A percentile compares a stretch with the other conserved stretches of the same genome.
phyloP scores from a whole-genome alignment of 2,888 invertebrate species.

The Adelphocoris suturalis region DNA sequence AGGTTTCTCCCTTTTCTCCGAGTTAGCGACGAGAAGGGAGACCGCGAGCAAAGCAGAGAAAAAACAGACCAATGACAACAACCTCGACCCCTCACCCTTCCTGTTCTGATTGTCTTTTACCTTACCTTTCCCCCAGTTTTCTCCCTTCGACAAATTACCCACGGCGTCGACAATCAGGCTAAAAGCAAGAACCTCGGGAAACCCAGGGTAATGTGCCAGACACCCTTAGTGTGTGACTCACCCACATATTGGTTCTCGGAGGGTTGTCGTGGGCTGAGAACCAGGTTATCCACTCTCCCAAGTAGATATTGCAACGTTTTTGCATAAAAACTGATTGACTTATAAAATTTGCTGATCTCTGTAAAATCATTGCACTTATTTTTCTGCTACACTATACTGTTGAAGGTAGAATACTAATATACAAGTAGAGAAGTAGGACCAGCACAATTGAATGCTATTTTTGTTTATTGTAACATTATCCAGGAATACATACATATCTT shows the following conservation, averaged over 20 bases:
- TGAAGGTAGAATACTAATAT: no score
- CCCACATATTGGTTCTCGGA: not conserved
- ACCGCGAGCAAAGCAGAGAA: not conserved
- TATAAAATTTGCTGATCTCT: no score
- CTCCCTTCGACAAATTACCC: constrained; percentile 16
- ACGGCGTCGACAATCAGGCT: not conserved
- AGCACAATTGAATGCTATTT: no score
- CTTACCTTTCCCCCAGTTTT: not conserved
- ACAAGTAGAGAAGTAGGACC: no score
- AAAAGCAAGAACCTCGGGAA: not conserved
- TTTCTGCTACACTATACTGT: no score
- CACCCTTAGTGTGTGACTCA: not conserved
- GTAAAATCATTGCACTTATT: no score
- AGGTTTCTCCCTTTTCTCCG: not conserved
- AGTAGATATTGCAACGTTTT: no score
- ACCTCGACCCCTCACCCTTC: not conserved
- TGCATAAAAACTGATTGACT: no score
- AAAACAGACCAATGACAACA: not conserved
- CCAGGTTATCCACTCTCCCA: not conserved
- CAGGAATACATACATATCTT: no score
- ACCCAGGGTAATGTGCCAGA: not conserved
- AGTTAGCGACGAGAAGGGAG: not conserved
- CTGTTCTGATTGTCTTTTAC: constrained; percentile 19
- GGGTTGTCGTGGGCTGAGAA: not conserved
- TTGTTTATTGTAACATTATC: no score